These are phyloP conservation scores for Odontophorus gujanensis DNA, from an alignment of 2,113 vertebrate species.

Conservation along the genomic window DNA sequence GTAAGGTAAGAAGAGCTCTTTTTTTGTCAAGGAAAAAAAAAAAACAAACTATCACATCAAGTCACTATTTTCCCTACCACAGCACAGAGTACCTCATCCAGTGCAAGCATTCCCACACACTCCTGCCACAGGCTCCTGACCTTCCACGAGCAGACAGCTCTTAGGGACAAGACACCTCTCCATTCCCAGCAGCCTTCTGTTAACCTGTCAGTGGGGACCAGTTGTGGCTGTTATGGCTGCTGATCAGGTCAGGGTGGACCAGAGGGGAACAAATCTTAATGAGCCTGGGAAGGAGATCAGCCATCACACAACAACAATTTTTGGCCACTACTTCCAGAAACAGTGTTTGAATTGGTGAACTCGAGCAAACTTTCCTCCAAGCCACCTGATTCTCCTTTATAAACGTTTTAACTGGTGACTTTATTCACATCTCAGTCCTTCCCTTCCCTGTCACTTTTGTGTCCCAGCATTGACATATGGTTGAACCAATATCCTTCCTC, in stretches of 20 bases:
- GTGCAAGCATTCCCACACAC: background rate
- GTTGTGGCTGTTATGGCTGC: background rate
- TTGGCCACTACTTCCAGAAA: constrained; percentile 12
- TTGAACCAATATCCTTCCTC: constrained; percentile 78
- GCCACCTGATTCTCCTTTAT: background rate
- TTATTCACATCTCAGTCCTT: constrained; percentile 30
- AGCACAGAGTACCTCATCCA: background rate
- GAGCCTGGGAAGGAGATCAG: background rate
- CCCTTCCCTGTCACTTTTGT: constrained; percentile 60
- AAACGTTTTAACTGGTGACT: constrained; percentile 43
- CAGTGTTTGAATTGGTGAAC: constrained; percentile 35
- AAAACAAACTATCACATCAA: background rate
- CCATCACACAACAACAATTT: background rate
- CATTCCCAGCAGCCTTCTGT: background rate
- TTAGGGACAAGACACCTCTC: background rate
- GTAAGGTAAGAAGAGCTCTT: background rate
- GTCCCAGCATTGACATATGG: constrained; percentile 63
- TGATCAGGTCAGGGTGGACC: background rate
- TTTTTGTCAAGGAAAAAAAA: background rate
- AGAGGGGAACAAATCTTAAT: background rate
- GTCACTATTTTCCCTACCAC: background rate
- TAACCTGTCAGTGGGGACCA: background rate
- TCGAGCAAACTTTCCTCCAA: background rate
- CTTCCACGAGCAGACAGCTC: background rate
- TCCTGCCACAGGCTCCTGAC: background rate